Evolutionary conservation across 2,113 vertebrate genomes (phyloP), one percentile per base, ranked within the genome.

Genomic region (Tiliqua scincoides): DNA sequence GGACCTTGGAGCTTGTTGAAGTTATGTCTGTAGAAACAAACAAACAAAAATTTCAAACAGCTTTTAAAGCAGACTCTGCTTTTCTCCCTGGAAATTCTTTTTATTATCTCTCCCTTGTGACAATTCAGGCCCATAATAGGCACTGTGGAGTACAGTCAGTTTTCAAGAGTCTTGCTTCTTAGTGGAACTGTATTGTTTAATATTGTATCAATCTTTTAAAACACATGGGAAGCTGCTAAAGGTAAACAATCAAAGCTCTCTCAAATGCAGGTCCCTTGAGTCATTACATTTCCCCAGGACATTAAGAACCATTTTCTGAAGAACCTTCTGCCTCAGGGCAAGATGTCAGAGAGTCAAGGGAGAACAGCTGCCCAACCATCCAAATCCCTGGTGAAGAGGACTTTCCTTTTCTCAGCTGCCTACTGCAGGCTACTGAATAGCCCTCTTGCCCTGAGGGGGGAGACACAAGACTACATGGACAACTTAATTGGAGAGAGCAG

Each of bases 171-270:
- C 74, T 79, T 0, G 25, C 68, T 15, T 80, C 10, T 79, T 88
- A 37, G 1, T 85, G 37, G 12, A 71, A 43, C 63, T 40, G 27
- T 35, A 62, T 0, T 0, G 30, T 82, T 86, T 10, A 37, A 37
- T 74, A 14, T 88, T 91, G 77, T 78, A 63, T 20, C 75, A 79
- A 1, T 12, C 0, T 81, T n/a, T 90, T 89, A 40, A 81, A 73
- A 40, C 0, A 0, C 18, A 59, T 74, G 32, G 83, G 67, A 17
- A 10, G 8, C 63, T 78, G 83, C 23, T 32, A 61, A 84, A 87
- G 27, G 54, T 5, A 68, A 6, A 32, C 82, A 59, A 43, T 23
- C 20, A 83, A 37, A 23, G 8, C 79, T 21, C 17, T 79, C 7
- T 67, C 21, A 67, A 88, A 54, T 68, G 63, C 63, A 82, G 15